Conservation (phyloP, 2,113 vertebrate species). For the Panurus biarmicus region DNA sequence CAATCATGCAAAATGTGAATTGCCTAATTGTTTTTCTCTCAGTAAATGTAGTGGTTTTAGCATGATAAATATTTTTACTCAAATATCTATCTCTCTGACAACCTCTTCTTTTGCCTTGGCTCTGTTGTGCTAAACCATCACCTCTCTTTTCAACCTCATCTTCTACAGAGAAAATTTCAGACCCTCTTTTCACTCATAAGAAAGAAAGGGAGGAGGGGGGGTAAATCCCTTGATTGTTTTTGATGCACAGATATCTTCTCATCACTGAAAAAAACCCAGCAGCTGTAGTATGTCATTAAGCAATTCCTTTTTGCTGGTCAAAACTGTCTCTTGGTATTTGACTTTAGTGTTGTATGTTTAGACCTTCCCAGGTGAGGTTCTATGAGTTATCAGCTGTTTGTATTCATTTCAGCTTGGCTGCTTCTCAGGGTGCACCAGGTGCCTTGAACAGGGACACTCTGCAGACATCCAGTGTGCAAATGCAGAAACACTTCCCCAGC, state of each 20-base stretch:
- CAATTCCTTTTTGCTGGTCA: not conserved
- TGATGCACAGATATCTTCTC: not conserved
- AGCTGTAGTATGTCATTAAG: not conserved
- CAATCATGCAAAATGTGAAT: not conserved
- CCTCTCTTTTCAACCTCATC: not conserved
- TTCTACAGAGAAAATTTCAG: not conserved
- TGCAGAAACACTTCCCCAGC: not conserved
- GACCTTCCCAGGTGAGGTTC: not conserved
- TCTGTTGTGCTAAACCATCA: not conserved
- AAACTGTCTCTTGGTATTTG: not conserved
- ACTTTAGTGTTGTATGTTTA: not conserved
- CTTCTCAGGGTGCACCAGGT: not conserved
- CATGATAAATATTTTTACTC: not conserved
- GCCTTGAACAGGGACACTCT: not conserved
- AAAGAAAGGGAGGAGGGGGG: fast-evolving
- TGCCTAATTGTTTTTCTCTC: not conserved
- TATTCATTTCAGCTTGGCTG: not conserved
- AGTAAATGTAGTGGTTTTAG: not conserved
- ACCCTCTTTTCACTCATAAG: not conserved
- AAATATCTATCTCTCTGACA: not conserved
- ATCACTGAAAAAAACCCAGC: not conserved
- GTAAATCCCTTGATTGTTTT: not conserved
- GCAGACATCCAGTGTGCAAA: not conserved
- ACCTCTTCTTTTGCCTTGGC: not conserved
- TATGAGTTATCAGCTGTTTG: not conserved